Percentiles rank a stretch among this genome's conserved stretches.
These are phyloP conservation scores for Eubucco bourcierii DNA, from an alignment of 2,113 vertebrate genomes.

Conservation along the genomic window DNA sequence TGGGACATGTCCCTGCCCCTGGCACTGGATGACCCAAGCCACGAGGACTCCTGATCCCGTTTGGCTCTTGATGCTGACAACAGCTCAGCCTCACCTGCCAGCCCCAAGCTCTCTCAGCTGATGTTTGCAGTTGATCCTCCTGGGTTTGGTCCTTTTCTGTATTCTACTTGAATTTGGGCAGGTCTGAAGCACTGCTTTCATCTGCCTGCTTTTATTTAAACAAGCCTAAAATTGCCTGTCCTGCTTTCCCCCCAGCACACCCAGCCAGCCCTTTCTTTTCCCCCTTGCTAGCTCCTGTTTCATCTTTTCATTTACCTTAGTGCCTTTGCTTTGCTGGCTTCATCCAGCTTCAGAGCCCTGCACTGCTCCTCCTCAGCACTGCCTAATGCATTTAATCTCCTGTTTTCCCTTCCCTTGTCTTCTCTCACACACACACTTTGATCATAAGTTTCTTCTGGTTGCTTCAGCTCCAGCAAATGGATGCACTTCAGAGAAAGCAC, in stretches of 20 bases:
- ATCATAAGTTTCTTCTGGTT: not conserved
- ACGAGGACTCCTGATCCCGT: not conserved
- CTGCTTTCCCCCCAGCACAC: not conserved
- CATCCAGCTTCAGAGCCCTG: not conserved
- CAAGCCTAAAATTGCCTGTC: not conserved
- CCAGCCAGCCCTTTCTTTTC: not conserved
- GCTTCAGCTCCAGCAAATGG: not conserved
- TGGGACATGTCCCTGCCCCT: too few species aligned
- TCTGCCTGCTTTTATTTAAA: not conserved
- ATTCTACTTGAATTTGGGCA: not conserved
- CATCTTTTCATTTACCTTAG: not conserved
- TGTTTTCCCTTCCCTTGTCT: not conserved
- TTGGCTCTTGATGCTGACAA: not conserved
- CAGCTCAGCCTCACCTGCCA: not conserved
- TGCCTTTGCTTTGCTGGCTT: not conserved
- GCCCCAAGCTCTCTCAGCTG: not conserved
- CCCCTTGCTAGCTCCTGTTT: not conserved
- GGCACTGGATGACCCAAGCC: too few species aligned
- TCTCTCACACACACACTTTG: not conserved
- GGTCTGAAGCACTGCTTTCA: too few species aligned
- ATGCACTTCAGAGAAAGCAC: not conserved
- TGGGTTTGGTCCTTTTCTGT: not conserved
- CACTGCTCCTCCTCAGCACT: not conserved
- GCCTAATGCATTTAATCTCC: not conserved
- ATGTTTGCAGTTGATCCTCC: not conserved